These are phyloP conservation scores for Poliocrania exsul DNA, from an alignment of 2,797 vertebrate species.

Conservation along the genomic window DNA sequence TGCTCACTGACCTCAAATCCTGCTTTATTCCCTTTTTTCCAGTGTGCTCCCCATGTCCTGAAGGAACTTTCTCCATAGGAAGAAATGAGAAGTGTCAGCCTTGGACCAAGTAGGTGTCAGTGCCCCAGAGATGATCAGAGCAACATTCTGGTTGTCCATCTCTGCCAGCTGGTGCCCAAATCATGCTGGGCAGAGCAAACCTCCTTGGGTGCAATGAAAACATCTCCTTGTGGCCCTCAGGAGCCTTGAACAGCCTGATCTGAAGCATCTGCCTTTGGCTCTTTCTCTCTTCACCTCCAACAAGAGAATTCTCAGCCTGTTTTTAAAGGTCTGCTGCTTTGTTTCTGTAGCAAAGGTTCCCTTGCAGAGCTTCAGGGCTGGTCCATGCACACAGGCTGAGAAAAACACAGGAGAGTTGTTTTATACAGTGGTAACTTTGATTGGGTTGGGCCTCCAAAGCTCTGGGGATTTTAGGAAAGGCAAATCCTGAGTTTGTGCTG, in stretches of 20 bases:
- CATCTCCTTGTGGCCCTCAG: fast-evolving
- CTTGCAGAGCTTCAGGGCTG: neutral
- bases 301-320: neutral
- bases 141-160: neutral
- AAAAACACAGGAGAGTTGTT: fast-evolving
- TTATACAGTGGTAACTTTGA: neutral
- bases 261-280: neutral
- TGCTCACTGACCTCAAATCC: neutral
- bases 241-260: neutral
- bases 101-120: conserved; percentile 78
- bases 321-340: neutral
- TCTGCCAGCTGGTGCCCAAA: neutral
- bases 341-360: neutral
- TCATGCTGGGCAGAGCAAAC: neutral
- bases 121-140: neutral
- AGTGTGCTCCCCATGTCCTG: conserved; percentile 72
- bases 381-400: neutral
- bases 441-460: neutral
- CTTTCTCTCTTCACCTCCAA: neutral
- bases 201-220: neutral
- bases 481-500: neutral
- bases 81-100: conserved; percentile 61
- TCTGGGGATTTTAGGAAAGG: neutral
- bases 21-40: neutral
- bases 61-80: conserved; percentile 69